phyloP scores from a whole-genome alignment of 2,113 vertebrate genomes.

The Benitochromis conjunctus region DNA sequence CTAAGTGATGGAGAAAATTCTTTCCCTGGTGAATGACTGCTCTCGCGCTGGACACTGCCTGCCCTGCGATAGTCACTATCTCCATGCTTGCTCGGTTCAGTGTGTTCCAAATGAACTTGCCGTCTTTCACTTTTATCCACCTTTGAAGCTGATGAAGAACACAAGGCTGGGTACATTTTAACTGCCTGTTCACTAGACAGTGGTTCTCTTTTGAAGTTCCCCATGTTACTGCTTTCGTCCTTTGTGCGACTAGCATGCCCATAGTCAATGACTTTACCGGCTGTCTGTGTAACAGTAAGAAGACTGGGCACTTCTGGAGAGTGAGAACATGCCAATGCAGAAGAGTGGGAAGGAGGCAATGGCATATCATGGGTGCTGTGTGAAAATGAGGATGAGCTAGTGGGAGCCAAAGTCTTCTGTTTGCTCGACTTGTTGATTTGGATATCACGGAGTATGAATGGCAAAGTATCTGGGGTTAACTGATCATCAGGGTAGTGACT shows the following conservation, averaged over 20 bases:
- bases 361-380: conserved; percentile 25
- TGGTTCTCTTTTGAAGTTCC: conserved; percentile 72
- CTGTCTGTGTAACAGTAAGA: conserved; percentile 61
- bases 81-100: conserved; percentile 61
- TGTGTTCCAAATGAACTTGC: conserved; percentile 40
- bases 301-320: conserved; percentile 57
- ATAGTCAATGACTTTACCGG: conserved; percentile 89
- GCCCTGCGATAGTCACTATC: conserved; percentile 62
- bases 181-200: conserved; percentile 61
- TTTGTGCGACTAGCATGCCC: conserved; percentile 83
- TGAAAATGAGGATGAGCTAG: conserved; percentile 22
- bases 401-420: not conserved
- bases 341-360: conserved; percentile 27
- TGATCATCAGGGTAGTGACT: conserved; percentile 93
- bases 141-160: conserved; percentile 17
- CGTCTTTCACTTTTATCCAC: conserved; percentile 29
- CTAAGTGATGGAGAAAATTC: conserved; percentile 70
- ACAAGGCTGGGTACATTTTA: conserved; percentile 47
- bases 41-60: conserved; percentile 22
- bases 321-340: not conserved
- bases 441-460: conserved; percentile 86
- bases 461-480: conserved; percentile 89
- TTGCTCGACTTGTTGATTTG: conserved; percentile 81
- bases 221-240: conserved; percentile 30
- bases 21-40: conserved; percentile 28